phyloP scores from a whole-genome alignment of 37 sponge, comb jelly and placozoan species.

The Dysidea cf. avara region DNA sequence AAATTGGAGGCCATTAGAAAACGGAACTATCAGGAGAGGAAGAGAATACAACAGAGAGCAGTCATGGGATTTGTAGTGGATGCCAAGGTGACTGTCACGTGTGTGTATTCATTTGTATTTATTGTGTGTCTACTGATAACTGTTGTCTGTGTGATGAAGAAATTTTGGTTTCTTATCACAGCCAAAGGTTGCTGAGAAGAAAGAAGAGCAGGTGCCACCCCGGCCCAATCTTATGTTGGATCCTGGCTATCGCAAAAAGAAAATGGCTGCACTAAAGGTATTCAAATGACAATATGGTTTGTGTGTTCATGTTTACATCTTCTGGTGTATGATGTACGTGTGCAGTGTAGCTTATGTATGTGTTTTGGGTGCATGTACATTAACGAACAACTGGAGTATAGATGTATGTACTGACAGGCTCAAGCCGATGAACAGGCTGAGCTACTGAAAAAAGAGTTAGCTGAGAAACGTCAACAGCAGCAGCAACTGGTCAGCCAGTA shows the following conservation, averaged over 20 bases:
- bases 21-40: constrained; percentile 84
- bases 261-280: constrained; percentile 92
- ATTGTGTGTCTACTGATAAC: not conserved
- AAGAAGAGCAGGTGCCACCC: not conserved
- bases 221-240: constrained; percentile 9
- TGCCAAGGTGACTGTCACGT: not conserved
- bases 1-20: constrained; percentile 81
- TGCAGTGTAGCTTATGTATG: too few relatives aligned
- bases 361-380: too few relatives aligned
- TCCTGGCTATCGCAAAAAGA: constrained; percentile 77
- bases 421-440: constrained; percentile 84
- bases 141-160: not conserved
- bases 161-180: too few relatives aligned
- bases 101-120: not conserved
- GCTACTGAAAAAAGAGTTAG: constrained; percentile 58
- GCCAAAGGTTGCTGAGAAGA: too few relatives aligned
- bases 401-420: constrained; percentile 54
- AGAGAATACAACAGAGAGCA: constrained; percentile 66
- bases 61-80: not conserved
- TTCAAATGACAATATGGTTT: not conserved
- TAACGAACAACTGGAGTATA: too few relatives aligned
- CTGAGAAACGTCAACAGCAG: constrained; percentile 37
- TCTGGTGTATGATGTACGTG: not conserved
- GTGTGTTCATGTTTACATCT: not conserved
- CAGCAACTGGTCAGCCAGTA: too few relatives aligned